Evolutionary conservation across 2,888 invertebrate species (phyloP).

Genomic region (Copidosoma aretas): DNA sequence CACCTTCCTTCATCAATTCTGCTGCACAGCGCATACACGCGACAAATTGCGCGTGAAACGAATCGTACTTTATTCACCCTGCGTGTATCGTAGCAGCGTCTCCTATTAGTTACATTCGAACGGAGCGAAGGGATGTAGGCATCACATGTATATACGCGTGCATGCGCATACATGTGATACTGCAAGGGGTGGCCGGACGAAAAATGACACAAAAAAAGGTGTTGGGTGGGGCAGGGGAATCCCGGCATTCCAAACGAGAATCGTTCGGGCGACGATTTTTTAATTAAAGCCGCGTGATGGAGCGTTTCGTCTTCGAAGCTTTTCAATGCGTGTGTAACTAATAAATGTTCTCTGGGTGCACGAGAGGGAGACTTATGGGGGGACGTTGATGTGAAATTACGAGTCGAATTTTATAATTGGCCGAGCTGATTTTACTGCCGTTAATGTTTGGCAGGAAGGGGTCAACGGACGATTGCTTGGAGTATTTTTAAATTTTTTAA

Average conservation of each 20-base stretch:
- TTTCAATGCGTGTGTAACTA: neutral
- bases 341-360: neutral
- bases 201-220: neutral
- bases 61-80: slow-evolving; percentile 11
- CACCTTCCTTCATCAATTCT: too few species aligned
- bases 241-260: neutral
- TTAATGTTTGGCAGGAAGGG: too few species aligned
- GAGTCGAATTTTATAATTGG: too few species aligned
- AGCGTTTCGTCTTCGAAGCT: neutral
- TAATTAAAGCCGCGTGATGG: neutral
- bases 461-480: too few species aligned
- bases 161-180: too few species aligned
- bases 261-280: neutral
- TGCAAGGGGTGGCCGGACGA: too few species aligned
- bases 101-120: too few species aligned
- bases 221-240: neutral
- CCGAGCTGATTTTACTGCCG: too few species aligned
- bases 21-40: neutral
- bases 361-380: too few species aligned
- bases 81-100: neutral
- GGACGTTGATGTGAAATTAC: too few species aligned
- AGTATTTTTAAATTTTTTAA: too few species aligned
- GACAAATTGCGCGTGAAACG: slow-evolving; percentile 30
- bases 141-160: too few species aligned
- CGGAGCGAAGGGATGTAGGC: neutral